Percentiles rank a stretch among this genome's conserved stretches.
These are phyloP conservation scores for Micrasema minimum DNA, from an alignment of 1,140 invertebrate species.

Conservation along the genomic window DNA sequence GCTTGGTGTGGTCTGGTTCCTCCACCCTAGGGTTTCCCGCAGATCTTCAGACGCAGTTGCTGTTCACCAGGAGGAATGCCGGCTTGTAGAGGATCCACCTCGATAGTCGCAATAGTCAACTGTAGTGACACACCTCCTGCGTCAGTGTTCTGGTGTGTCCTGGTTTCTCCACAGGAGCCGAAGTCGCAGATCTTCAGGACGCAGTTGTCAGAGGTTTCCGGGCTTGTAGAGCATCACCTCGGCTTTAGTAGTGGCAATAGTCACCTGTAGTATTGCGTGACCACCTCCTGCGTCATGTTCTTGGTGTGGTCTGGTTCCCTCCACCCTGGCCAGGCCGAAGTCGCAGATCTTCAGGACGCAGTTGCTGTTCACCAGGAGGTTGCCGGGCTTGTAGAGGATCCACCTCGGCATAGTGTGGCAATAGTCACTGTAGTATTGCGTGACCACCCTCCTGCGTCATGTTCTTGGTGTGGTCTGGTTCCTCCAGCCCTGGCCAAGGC, in stretches of 20 bases:
- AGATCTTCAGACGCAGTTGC: conserved; percentile 99
- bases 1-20: conserved; percentile 88
- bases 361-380: conserved; percentile 97
- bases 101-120: too few relatives aligned
- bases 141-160: too few relatives aligned
- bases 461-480: conserved; percentile 89
- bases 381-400: conserved; percentile 93
- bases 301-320: conserved; percentile 90
- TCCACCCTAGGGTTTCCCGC: conserved; percentile 89
- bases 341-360: conserved; percentile 95
- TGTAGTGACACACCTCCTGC: too few relatives aligned
- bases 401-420: too few relatives aligned
- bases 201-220: conserved; percentile 98
- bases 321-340: conserved; percentile 87
- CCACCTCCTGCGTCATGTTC: conserved; percentile 99
- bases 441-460: conserved; percentile 98
- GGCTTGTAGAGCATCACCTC: too few relatives aligned
- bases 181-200: conserved; percentile 99
- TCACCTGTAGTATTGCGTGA: conserved; percentile 94
- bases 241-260: conserved; percentile 44
- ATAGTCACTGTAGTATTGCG: too few relatives aligned
- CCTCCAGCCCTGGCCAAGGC: conserved; percentile 79
- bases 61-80: conserved; percentile 97
- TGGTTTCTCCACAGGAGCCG: too few relatives aligned
- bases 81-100: too few relatives aligned